Conservation (phyloP, 2,888 invertebrate genomes). For the Seira musarum region DNA sequence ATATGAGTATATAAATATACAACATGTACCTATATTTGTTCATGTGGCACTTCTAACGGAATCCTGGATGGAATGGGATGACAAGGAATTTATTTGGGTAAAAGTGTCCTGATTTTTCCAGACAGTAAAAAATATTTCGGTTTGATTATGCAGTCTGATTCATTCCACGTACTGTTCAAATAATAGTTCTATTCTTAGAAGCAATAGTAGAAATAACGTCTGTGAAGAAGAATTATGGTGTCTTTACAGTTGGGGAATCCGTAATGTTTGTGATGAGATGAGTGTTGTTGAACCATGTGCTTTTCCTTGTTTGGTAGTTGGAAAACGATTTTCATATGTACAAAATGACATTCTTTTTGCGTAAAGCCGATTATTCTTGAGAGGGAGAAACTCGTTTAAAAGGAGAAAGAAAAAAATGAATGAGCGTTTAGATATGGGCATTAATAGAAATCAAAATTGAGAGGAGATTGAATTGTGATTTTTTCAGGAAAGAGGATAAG, state of each 20-base stretch:
- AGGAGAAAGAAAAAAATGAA: neutral
- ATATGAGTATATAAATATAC: too few species aligned
- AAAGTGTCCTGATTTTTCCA: neutral
- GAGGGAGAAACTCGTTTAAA: conserved; percentile 11
- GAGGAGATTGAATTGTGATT: conserved; percentile 47
- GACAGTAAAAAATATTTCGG: conserved; percentile 5
- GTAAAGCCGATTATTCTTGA: conserved; percentile 45
- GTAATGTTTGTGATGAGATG: neutral
- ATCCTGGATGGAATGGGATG: neutral
- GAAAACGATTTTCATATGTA: conserved; percentile 5
- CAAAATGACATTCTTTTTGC: conserved; percentile 10
- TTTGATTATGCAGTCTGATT: conserved; percentile 41
- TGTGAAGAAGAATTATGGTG: too few species aligned
- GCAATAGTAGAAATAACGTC: too few species aligned
- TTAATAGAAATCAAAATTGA: conserved; percentile 57
- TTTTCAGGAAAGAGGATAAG: conserved; percentile 1
- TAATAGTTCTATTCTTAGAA: conserved; percentile 47
- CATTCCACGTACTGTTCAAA: conserved; percentile 46
- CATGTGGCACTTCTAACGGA: too few species aligned
- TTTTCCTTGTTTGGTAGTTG: conserved; percentile 10
- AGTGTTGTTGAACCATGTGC: conserved; percentile 23
- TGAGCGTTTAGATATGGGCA: conserved; percentile 44
- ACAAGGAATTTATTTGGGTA: conserved; percentile 4
- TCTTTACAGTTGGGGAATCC: conserved; percentile 13
- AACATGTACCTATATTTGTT: too few species aligned